These are phyloP conservation scores for Erpetoichthys calabaricus DNA, from an alignment of 2,797 vertebrate species.

Conservation along the genomic window DNA sequence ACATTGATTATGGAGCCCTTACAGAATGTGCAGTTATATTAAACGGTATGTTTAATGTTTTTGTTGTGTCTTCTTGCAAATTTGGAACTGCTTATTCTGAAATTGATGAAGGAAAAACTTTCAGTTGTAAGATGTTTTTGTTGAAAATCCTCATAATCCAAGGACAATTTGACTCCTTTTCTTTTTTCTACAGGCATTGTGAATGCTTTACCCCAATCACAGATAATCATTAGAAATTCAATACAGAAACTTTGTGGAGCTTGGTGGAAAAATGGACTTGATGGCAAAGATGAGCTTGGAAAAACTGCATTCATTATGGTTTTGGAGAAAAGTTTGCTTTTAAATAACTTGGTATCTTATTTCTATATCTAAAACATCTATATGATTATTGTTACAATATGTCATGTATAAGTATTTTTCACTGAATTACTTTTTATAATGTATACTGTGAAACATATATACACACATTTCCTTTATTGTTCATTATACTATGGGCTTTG, in stretches of 20 bases:
- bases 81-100: background rate
- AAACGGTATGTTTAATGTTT: constrained; percentile 45
- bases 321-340: constrained; percentile 58
- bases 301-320: constrained; percentile 59
- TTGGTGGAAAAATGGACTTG: constrained; percentile 80
- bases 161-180: background rate
- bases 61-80: no score
- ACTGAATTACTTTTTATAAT: background rate
- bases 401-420: background rate
- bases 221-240: constrained; percentile 37
- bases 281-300: constrained; percentile 70
- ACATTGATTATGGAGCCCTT: constrained; percentile 50
- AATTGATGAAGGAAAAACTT: background rate
- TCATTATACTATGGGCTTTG: no score
- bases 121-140: constrained; percentile 2
- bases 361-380: background rate
- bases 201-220: constrained; percentile 46
- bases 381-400: background rate
- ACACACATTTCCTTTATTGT: no score
- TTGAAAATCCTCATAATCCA: background rate
- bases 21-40: constrained; percentile 56
- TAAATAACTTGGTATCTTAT: constrained; percentile 54
- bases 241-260: constrained; percentile 57
- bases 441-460: no score
- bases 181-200: constrained; percentile 39